Percentiles rank a stretch among this genome's conserved stretches.
phyloP scores from a whole-genome alignment of 1,140 invertebrate genomes.

The Bombus impatiens region DNA sequence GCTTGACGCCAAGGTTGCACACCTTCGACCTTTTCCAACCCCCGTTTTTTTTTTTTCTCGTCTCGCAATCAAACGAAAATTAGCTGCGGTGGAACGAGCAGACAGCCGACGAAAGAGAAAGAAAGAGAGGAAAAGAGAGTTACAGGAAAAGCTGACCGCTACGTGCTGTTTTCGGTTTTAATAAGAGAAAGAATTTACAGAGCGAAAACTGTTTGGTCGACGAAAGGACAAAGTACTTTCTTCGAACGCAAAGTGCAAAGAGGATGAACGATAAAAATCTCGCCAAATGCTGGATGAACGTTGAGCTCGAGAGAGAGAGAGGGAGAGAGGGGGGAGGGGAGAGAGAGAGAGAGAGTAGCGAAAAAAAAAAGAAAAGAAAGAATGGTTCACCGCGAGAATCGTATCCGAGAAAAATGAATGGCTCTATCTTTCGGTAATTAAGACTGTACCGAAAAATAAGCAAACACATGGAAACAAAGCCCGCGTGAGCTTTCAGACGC shows the following conservation, averaged over 20 bases:
- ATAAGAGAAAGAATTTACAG: constrained; percentile 54
- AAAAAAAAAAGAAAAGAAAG: background rate
- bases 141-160: constrained; percentile 25
- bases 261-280: background rate
- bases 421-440: constrained; percentile 80
- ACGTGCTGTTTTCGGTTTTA: constrained; percentile 35
- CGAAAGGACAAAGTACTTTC: constrained; percentile 23
- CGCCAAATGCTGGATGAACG: constrained; percentile 9
- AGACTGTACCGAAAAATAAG: constrained; percentile 74
- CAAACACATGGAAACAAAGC: constrained; percentile 60
- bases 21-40: constrained; percentile 38
- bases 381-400: constrained; percentile 50
- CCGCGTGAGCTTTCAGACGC: constrained; percentile 45
- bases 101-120: constrained; percentile 33
- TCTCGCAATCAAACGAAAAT: constrained; percentile 74
- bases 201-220: constrained; percentile 12
- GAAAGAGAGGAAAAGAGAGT: constrained; percentile 30
- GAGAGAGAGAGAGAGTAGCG: background rate
- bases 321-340: background rate
- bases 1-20: constrained; percentile 25
- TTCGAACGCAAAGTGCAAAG: background rate
- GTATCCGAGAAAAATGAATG: constrained; percentile 72
- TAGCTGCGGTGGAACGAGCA: constrained; percentile 54
- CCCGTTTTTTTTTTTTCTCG: constrained; percentile 13
- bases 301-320: background rate